Conservation (phyloP, 2,888 invertebrate species). For the Alloscopus bannaensis region DNA sequence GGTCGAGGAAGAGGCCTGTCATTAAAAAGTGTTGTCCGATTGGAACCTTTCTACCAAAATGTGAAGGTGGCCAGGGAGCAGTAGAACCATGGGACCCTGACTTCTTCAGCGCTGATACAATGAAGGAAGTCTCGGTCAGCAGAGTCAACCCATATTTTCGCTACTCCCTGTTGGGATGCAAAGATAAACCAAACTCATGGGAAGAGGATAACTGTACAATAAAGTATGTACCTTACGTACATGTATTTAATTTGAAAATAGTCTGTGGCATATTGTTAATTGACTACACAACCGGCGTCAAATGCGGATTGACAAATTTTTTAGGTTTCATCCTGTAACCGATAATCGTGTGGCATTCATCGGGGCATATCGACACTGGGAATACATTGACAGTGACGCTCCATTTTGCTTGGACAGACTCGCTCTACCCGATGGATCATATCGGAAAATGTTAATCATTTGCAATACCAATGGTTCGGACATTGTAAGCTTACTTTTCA, state of each 20-base stretch:
- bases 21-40: slow-evolving; percentile 36
- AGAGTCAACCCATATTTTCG: slow-evolving; percentile 15
- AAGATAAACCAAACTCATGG: slow-evolving; percentile 13
- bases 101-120: slow-evolving; percentile 13
- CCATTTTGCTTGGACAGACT: background rate
- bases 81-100: slow-evolving; percentile 5
- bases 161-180: background rate
- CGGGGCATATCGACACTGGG: slow-evolving; percentile 35
- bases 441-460: background rate
- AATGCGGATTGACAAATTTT: slow-evolving; percentile 5
- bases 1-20: background rate
- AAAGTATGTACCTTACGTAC: slow-evolving; percentile 11
- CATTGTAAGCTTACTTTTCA: background rate
- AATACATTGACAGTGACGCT: background rate
- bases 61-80: background rate
- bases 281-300: too few species aligned
- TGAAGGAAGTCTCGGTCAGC: background rate
- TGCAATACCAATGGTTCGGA: background rate
- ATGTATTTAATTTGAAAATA: too few species aligned
- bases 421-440: background rate
- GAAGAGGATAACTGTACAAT: slow-evolving; percentile 6
- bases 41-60: slow-evolving; percentile 18
- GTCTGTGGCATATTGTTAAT: background rate
- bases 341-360: slow-evolving; percentile 29
- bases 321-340: slow-evolving; percentile 39